A percentile compares a stretch with the other conserved stretches of the same genome.
phyloP scores from a whole-genome alignment of 2,888 invertebrate genomes.

The Apoderus coryli region DNA sequence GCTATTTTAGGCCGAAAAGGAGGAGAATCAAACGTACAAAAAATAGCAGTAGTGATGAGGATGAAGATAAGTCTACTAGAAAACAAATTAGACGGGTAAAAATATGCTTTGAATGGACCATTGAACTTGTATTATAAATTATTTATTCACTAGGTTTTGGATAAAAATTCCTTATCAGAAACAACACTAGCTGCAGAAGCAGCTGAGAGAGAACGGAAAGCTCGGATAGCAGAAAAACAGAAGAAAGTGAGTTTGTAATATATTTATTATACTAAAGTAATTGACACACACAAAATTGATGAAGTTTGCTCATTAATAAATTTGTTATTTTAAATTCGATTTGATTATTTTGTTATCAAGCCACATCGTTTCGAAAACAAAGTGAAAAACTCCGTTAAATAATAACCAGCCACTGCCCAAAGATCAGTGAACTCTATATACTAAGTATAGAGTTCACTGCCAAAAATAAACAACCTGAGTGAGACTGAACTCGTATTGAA shows the following conservation, averaged over 20 bases:
- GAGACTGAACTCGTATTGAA: too few species aligned
- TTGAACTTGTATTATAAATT: slow-evolving; percentile 1
- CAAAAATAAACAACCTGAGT: too few species aligned
- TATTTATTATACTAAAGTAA: too few species aligned
- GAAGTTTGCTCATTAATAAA: too few species aligned
- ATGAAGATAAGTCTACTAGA: slow-evolving; percentile 31
- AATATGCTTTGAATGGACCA: background rate
- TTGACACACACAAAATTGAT: too few species aligned
- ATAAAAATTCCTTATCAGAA: slow-evolving; percentile 53
- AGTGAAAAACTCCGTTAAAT: too few species aligned
- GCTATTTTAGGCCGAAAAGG: slow-evolving; percentile 13
- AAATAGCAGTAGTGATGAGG: slow-evolving; percentile 28
- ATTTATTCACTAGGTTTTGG: slow-evolving; percentile 28
- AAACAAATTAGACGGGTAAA: slow-evolving; percentile 43
- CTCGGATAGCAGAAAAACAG: slow-evolving; percentile 79
- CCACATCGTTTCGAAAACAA: too few species aligned
- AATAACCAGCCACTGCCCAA: too few species aligned
- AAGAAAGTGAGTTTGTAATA: slow-evolving; percentile 55
- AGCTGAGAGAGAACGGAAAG: slow-evolving; percentile 78
- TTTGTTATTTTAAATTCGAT: too few species aligned
- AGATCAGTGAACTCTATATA: too few species aligned
- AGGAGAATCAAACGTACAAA: slow-evolving; percentile 26
- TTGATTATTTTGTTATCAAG: too few species aligned
- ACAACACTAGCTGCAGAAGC: slow-evolving; percentile 80
- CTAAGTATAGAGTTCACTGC: too few species aligned